These are phyloP conservation scores for Stylophora pistillata DNA, from an alignment of 64 coral and sea anemone genomes.

Conservation along the genomic window DNA sequence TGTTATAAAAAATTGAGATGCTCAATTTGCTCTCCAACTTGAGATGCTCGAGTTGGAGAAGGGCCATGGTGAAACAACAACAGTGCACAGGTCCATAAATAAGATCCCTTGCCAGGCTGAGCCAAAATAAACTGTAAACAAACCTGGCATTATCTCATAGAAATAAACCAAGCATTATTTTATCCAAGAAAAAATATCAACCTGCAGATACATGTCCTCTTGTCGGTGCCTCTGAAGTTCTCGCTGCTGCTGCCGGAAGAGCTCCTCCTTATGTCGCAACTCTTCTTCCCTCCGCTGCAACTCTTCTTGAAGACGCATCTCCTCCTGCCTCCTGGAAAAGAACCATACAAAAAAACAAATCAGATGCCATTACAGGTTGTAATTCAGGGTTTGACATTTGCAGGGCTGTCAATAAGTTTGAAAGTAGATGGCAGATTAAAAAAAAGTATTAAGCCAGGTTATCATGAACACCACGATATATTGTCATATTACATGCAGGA, in stretches of 20 bases:
- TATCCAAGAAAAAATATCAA: not conserved
- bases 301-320: conserved; percentile 63
- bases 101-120: too few species aligned
- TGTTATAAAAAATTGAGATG: too few species aligned
- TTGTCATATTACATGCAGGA: too few species aligned
- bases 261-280: conserved; percentile 41
- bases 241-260: conserved; percentile 56
- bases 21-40: too few species aligned
- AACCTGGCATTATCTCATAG: not conserved
- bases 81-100: too few species aligned
- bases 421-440: too few species aligned
- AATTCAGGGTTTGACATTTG: too few species aligned
- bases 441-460: too few species aligned
- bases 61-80: too few species aligned
- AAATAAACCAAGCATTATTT: not conserved
- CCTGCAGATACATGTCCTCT: conserved; percentile 43
- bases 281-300: conserved; percentile 43
- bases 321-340: conserved; percentile 28
- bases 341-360: not conserved
- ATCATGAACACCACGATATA: too few species aligned
- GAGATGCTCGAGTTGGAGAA: too few species aligned
- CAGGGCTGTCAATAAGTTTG: too few species aligned
- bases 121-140: not conserved
- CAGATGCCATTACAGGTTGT: not conserved
- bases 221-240: conserved; percentile 51